Base-by-base conservation (phyloP, 2,888 invertebrate genomes). In the Idaea biselata region DNA sequence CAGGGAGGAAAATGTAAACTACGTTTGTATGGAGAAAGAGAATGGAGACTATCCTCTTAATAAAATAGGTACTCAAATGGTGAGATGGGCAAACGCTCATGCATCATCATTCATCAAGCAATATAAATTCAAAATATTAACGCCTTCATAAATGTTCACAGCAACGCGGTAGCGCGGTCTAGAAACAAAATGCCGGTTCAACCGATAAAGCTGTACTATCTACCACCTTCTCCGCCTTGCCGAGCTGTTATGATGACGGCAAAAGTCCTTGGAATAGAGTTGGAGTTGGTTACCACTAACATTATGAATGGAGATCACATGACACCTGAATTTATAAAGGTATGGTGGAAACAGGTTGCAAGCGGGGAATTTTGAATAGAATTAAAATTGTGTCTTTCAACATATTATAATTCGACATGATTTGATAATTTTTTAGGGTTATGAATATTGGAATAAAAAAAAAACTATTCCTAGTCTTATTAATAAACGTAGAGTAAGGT, bases 291-390 rank as follows among this genome's bases (percentile, higher is more conserved):
- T 68, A 74, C 88, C 2, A 87, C 94, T 2, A 94, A 96, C 73
- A 79, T 95, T 16, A 64, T 93, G 79, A 88, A 91, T 16, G 94
- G 94, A 0, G 94, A 94, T 58, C 94, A 95, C 60, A 82, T 94
- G 87, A 94, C 93, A 1, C 94, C 95, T 0, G 95, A 95, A 68
- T 96, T 87, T 80, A 64, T 94, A 1, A 94, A 95, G 94, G 96
- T 95, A 72, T 60, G 58, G 55, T 8, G 11, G 7, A 32, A 32
- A 32, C 32, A 32, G 11, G 32, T 8, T 8, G 14, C 2, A 2
- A 44, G 14, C 8, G 44, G 8, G 3, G 44, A 33, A 33, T 32
- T 7, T 32, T 6, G 5, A 32, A 32, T 32, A 32, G 32, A 32
- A n/a, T n/a, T n/a, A n/a, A 25, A 25, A 25, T 25, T 25, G 25